phyloP scores from a whole-genome alignment of 2,888 invertebrate genomes.

The Deroplatys truncata region DNA sequence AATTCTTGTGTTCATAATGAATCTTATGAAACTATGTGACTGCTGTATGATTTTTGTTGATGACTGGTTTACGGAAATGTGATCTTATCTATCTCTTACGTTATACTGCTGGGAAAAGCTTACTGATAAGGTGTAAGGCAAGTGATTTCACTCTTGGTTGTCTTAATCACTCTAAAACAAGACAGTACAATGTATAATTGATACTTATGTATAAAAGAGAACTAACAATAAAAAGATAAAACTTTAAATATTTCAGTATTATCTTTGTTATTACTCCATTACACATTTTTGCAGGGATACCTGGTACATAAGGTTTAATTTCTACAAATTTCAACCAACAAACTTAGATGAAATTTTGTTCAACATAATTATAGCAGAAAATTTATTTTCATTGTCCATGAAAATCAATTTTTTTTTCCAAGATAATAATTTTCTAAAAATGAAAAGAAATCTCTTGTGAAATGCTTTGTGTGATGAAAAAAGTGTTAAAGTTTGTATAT shows the following conservation, averaged over 20 bases:
- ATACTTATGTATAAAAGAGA: background rate
- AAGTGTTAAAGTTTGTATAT: too few species aligned
- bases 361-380: too few species aligned
- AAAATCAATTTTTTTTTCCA: too few species aligned
- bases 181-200: background rate
- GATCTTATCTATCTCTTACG: background rate
- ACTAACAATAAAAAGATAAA: background rate
- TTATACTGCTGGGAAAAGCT: background rate
- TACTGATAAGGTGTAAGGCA: background rate
- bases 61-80: background rate
- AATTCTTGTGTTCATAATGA: background rate
- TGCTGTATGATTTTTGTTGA: background rate
- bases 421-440: too few species aligned
- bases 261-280: background rate
- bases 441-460: too few species aligned
- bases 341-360: too few species aligned
- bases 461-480: too few species aligned
- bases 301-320: too few species aligned
- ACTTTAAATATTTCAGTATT: background rate
- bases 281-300: too few species aligned
- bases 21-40: background rate
- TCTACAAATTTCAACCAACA: too few species aligned
- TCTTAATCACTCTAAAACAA: background rate
- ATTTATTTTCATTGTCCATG: too few species aligned
- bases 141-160: background rate